Base-by-base conservation (phyloP, 1,140 invertebrate species). In the Pachypsylla venusta region DNA sequence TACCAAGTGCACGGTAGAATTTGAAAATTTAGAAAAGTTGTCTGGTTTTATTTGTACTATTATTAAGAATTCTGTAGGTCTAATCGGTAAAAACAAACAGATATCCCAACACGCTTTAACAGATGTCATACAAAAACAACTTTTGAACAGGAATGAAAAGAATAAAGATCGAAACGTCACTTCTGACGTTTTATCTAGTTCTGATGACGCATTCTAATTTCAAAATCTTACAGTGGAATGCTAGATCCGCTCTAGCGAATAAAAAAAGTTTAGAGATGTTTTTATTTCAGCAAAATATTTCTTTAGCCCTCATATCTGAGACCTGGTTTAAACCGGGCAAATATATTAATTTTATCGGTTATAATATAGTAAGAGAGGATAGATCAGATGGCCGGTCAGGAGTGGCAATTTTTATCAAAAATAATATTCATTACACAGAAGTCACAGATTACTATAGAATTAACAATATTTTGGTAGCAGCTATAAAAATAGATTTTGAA, bases 251-350 rank as follows among this genome's bases (percentile, higher is more conserved):
- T 7, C 7, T 57, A 4, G 20, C 25, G 22, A 57, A 57, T 57
- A 57, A 35, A 22, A 20, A 2, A 22, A 39, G 25, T n/a, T 22
- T 57, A 35, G 56, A 57, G 22, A 22, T 19, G 14, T 35, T 5
- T 57, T 20, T 57, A 35, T 57, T 35, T 4, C 2, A 20, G 12
- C 16, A 26, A 22, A 27, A 27, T 10, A 35, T 57, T 2, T 27
- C n/a, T 39, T 19, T 35, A 4, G 28, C 30, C 5, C 20, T 35
- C 3, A 35, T 57, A 4, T 57, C 56, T 2, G 56, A 57, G 30
- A 57, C 20, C 30, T 57, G 56, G 56, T 57, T 57, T 20, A 26
- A 57, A 22, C 56, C 56, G 3, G 22, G 56, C 2, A 57, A 35
- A 57, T 35, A 39, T 30, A 14, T 14, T 20, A 22, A 20, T 22